Base-by-base conservation (phyloP, 2,888 invertebrate genomes). In the Volucella inanis region DNA sequence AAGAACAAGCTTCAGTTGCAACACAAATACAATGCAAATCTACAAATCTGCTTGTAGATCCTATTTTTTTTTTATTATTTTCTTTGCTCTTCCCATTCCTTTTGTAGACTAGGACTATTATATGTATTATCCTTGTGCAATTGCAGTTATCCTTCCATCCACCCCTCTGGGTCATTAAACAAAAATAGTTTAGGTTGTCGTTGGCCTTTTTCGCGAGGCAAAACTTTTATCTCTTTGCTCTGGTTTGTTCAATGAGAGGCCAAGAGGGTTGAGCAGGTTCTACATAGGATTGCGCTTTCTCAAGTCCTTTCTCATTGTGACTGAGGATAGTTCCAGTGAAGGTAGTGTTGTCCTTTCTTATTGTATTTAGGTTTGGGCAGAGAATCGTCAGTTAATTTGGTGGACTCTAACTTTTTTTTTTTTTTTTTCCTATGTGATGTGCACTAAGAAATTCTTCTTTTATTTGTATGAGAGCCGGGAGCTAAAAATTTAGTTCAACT, bases 181-280 rank as follows among this genome's bases (percentile, higher is more conserved):
- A 84, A 84, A 84, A 84, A 84, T 84, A 80, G 84, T 84, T 84
- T 84, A 84, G 84, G 79, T 84, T 84, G 80, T 84, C 79, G 84
- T 84, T 84, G 84, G 80, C 71, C 80, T 75, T 84, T 84, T 84
- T 79, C 67, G 79, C 65, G 75, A 71, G 49, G 84, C 75, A 75
- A 84, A 84, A 80, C 70, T 84, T n/a, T 84, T 84, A 80, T 79
- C 84, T 74, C 64, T 49, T 54, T 43, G n/a, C 31, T 31, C 31
- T 31, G 31, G 31, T 43, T 22, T 54, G 18, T 59, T 76, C 31
- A 47, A 64, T 15, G 39, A 10, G 39, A 31, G 31, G 31, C 31
- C 31, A 31, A 3, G 6, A 31, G 31, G 31, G 31, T 31, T 31
- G 31, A 31, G 31, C 6, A 31, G 31, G 31, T 31, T 31, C 31